Conservation (phyloP, 2,888 invertebrate species). For the Esperia sulphurella region DNA sequence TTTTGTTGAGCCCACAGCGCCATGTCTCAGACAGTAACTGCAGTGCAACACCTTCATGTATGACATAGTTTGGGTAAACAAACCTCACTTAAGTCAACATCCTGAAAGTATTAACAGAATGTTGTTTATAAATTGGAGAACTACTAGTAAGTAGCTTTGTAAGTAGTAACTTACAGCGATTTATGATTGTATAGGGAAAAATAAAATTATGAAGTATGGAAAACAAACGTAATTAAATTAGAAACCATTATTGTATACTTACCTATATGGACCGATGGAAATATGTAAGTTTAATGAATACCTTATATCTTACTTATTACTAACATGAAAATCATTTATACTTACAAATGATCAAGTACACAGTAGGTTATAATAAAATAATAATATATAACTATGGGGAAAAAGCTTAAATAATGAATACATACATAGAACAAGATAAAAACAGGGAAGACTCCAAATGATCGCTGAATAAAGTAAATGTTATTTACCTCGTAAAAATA, state of each 20-base stretch:
- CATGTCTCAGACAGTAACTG: slow-evolving; percentile 56
- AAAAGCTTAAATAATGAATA: too few species aligned
- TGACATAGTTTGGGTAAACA: slow-evolving; percentile 51
- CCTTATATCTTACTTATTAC: too few species aligned
- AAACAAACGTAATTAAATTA: too few species aligned
- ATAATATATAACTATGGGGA: too few species aligned
- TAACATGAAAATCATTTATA: too few species aligned
- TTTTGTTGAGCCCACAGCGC: slow-evolving; percentile 41
- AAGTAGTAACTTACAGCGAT: neutral
- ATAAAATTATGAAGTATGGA: too few species aligned
- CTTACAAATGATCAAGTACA: too few species aligned
- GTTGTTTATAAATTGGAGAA: neutral
- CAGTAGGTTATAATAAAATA: too few species aligned
- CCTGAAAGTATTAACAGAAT: slow-evolving; percentile 35
- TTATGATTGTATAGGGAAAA: neutral
- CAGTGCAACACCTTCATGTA: slow-evolving; percentile 64
- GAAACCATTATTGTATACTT: too few species aligned
- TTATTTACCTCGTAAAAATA: slow-evolving; percentile 7
- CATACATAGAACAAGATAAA: neutral
- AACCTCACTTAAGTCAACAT: slow-evolving; percentile 44
- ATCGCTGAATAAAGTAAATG: neutral
- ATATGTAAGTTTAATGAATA: too few species aligned
- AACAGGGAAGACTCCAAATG: neutral
- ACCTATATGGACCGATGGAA: too few species aligned
- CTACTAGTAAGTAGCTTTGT: too few species aligned